These are phyloP conservation scores for Cyanocitta stelleri DNA, from an alignment of 2,113 vertebrate genomes.

Conservation along the genomic window DNA sequence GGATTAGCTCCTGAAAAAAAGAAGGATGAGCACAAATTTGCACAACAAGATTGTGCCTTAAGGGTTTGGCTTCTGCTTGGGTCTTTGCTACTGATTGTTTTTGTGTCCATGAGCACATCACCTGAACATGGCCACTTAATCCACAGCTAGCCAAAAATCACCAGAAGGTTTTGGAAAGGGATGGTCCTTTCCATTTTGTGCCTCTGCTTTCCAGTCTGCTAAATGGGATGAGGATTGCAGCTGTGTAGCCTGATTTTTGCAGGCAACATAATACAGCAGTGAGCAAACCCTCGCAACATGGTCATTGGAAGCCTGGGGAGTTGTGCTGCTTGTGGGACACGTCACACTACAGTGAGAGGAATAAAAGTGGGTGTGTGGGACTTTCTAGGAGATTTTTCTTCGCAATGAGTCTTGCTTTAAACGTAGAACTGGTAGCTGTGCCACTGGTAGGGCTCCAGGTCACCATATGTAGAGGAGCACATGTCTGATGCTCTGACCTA, in stretches of 20 bases:
- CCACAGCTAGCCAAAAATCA: not conserved
- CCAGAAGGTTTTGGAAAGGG: not conserved
- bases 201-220: not conserved
- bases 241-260: not conserved
- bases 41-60: not conserved
- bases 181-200: not conserved
- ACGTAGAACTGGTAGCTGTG: not conserved
- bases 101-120: not conserved
- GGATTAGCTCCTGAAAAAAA: not conserved
- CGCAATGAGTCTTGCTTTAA: not conserved
- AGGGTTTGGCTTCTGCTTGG: not conserved
- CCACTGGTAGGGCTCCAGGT: not conserved
- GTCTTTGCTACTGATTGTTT: not conserved
- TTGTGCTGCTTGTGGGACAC: not conserved
- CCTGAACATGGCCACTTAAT: not conserved
- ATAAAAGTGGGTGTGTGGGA: not conserved
- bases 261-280: not conserved
- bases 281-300: not conserved
- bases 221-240: not conserved
- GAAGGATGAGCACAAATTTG: not conserved
- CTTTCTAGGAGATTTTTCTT: not conserved
- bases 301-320: not conserved
- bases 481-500: conserved; percentile 26
- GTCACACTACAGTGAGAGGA: not conserved
- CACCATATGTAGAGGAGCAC: accelerated